Percentiles rank a stretch among this genome's conserved stretches.
These are phyloP conservation scores for Scaptomyza pallida DNA, from an alignment of 1,140 invertebrate species.

Conservation along the genomic window DNA sequence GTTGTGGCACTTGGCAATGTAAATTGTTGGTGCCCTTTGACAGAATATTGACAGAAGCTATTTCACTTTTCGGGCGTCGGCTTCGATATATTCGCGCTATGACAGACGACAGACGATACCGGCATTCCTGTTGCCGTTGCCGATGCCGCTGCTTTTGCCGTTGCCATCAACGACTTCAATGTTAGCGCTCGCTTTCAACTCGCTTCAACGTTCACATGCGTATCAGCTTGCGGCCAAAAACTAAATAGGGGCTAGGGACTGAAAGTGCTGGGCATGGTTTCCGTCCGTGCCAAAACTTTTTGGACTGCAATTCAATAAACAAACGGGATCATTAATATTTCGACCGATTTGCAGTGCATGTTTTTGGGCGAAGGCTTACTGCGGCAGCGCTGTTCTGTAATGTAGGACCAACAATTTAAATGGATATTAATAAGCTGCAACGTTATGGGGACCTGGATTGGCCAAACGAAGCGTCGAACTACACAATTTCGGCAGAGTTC, in stretches of 20 bases:
- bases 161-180: constrained; percentile 38
- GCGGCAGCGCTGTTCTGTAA: constrained; percentile 50
- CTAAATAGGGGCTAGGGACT: constrained; percentile 5
- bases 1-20: constrained; percentile 41
- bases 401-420: constrained; percentile 48
- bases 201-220: constrained; percentile 47
- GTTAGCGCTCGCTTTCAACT: background rate
- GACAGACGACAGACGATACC: constrained; percentile 42
- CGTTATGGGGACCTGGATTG: constrained; percentile 9
- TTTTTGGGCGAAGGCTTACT: constrained; percentile 10
- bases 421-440: constrained; percentile 66
- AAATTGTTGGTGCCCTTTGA: constrained; percentile 75
- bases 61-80: constrained; percentile 70
- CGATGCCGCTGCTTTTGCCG: constrained; percentile 28
- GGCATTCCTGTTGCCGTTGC: constrained; percentile 35
- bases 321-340: constrained; percentile 82
- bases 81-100: constrained; percentile 21
- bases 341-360: constrained; percentile 54
- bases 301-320: constrained; percentile 79
- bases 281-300: constrained; percentile 79
- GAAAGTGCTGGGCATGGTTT: constrained; percentile 53
- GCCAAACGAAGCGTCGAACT: constrained; percentile 3
- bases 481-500: constrained; percentile 50
- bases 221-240: constrained; percentile 61
- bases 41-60: constrained; percentile 83